Conservation (phyloP, 1,140 invertebrate genomes). For the Telenomus remus region DNA sequence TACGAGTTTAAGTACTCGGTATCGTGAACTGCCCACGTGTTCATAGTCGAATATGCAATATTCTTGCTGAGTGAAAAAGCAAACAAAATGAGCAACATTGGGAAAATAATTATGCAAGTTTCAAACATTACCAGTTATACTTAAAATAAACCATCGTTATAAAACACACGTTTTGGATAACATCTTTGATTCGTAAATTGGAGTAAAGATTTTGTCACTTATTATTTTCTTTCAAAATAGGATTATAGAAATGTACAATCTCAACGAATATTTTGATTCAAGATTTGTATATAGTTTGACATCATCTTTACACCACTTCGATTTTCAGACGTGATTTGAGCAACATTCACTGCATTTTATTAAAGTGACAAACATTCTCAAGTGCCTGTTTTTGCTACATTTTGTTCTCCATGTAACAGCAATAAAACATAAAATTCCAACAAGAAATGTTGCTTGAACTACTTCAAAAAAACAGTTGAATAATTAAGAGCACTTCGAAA, state of each 20-base stretch:
- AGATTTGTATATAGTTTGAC: conserved; percentile 4
- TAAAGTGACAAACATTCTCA: conserved; percentile 15
- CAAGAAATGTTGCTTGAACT: too few species aligned
- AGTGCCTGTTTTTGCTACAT: conserved; percentile 35
- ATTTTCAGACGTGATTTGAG: conserved; percentile 22
- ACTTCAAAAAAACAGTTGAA: too few species aligned
- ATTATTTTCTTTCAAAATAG: not conserved
- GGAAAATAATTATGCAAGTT: conserved; percentile 55
- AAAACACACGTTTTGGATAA: too few species aligned
- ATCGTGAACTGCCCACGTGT: conserved; percentile 72
- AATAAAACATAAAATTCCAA: conserved; percentile 11
- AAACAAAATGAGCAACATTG: conserved; percentile 33
- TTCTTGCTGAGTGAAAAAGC: conserved; percentile 18
- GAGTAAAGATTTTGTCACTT: too few species aligned
- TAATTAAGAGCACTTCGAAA: conserved; percentile 23
- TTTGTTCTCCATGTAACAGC: conserved; percentile 5
- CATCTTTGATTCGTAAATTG: too few species aligned
- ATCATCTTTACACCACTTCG: conserved; percentile 23
- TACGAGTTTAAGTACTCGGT: conserved; percentile 49
- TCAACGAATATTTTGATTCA: too few species aligned
- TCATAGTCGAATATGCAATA: conserved; percentile 64
- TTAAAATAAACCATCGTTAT: too few species aligned
- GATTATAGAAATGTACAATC: too few species aligned
- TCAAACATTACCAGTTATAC: conserved; percentile 16
- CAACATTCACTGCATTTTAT: conserved; percentile 28